phyloP scores from a whole-genome alignment of 2,888 invertebrate genomes.

The Mimachlamys varia region DNA sequence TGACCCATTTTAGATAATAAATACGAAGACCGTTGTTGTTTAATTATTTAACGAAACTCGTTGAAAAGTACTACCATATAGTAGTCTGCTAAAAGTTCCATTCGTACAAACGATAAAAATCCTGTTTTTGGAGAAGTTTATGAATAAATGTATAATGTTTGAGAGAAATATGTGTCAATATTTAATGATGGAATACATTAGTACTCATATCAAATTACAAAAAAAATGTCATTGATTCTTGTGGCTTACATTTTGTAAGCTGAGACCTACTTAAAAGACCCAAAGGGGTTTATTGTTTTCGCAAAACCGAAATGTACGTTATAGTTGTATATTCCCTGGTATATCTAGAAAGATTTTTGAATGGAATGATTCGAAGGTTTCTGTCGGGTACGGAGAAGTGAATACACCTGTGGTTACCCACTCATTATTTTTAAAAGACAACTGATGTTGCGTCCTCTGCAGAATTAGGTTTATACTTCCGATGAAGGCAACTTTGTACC shows the following conservation, averaged over 20 bases:
- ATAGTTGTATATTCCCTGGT: no score
- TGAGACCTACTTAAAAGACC: background rate
- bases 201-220: background rate
- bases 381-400: no score
- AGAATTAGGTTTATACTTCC: no score
- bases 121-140: background rate
- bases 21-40: background rate
- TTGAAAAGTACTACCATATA: background rate
- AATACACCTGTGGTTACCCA: no score
- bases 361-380: no score
- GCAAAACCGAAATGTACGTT: no score
- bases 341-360: no score
- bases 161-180: background rate
- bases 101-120: background rate
- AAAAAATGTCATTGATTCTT: background rate
- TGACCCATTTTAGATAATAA: background rate
- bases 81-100: background rate
- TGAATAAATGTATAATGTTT: background rate
- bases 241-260: background rate
- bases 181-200: background rate
- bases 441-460: no score
- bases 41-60: constrained; percentile 2
- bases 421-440: no score
- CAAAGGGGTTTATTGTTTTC: no score
- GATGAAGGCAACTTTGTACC: no score